These are phyloP conservation scores for Ditylenchus weischeri DNA, from an alignment of 2,888 invertebrate species.

Conservation along the genomic window DNA sequence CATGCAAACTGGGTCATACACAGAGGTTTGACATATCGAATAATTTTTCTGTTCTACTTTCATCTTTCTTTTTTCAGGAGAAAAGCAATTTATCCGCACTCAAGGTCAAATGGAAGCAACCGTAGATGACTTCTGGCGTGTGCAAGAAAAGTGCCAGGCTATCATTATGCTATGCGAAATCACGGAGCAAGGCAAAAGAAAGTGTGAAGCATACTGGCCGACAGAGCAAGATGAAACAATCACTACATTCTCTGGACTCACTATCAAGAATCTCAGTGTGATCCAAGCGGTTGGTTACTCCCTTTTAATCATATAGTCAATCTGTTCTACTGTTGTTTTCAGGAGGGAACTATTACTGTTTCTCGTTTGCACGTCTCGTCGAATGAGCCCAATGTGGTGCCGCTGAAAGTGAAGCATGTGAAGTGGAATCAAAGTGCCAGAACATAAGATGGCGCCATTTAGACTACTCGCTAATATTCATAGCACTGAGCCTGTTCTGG, in stretches of 20 bases:
- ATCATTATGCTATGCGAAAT: slow-evolving; percentile 48
- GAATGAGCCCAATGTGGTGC: neutral
- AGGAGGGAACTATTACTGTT: neutral
- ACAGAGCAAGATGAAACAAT: slow-evolving; percentile 22
- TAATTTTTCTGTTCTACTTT: neutral
- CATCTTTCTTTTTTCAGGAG: neutral
- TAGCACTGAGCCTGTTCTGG: slow-evolving; percentile 16
- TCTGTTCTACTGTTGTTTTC: neutral
- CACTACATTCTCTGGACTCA: slow-evolving; percentile 31
- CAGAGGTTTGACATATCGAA: neutral
- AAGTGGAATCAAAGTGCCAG: slow-evolving; percentile 25
- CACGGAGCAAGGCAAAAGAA: slow-evolving; percentile 44
- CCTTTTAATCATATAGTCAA: slow-evolving; percentile 9
- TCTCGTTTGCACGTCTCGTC: neutral
- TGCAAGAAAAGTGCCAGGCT: slow-evolving; percentile 44
- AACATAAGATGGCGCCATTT: slow-evolving; percentile 18
- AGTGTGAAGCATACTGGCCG: slow-evolving; percentile 51
- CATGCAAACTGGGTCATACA: slow-evolving; percentile 48
- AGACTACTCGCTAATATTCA: slow-evolving; percentile 14
- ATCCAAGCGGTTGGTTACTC: slow-evolving; percentile 39
- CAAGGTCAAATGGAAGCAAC: slow-evolving; percentile 42
- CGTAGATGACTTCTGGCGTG: slow-evolving; percentile 46
- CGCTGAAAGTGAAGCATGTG: slow-evolving; percentile 3
- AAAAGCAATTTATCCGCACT: slow-evolving; percentile 19
- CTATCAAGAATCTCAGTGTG: slow-evolving; percentile 33